A percentile compares a stretch with the other conserved stretches of the same genome.
These are phyloP conservation scores for Blastobasis lacticolella DNA, from an alignment of 2,888 invertebrate species.

Conservation along the genomic window DNA sequence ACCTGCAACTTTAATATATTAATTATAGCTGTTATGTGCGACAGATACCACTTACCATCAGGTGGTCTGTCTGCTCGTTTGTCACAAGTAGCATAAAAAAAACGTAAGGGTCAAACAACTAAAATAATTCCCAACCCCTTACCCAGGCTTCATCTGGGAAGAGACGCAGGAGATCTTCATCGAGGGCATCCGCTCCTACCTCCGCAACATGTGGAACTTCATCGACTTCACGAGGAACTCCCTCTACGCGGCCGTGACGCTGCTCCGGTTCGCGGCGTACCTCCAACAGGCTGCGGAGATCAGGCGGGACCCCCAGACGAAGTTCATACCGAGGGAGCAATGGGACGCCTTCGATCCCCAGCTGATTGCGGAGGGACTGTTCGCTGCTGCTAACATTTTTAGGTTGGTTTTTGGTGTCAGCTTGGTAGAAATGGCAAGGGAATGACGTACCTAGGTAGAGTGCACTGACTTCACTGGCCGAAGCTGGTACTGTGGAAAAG, in stretches of 20 bases:
- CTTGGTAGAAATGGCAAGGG: too few relatives aligned
- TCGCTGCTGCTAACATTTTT: conserved; percentile 96
- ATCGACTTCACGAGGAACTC: conserved; percentile 94
- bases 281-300: conserved; percentile 84
- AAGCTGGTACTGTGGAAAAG: too few relatives aligned
- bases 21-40: too few relatives aligned
- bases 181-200: conserved; percentile 89
- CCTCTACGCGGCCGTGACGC: conserved; percentile 83
- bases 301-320: conserved; percentile 76
- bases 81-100: too few relatives aligned
- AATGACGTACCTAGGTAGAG: too few relatives aligned
- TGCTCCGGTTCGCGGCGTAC: conserved; percentile 82
- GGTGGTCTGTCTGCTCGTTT: too few relatives aligned
- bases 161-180: conserved; percentile 93
- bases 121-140: too few relatives aligned
- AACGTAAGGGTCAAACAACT: too few relatives aligned
- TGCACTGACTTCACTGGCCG: too few relatives aligned
- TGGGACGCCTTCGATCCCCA: conserved; percentile 97
- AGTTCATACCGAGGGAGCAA: conserved; percentile 85
- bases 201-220: conserved; percentile 97
- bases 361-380: conserved; percentile 92
- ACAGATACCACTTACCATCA: too few relatives aligned
- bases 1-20: too few relatives aligned
- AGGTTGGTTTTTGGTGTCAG: conserved; percentile 74
- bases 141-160: conserved; percentile 89